phyloP scores from a whole-genome alignment of 2,888 invertebrate species.

The Embidobia sp. region DNA sequence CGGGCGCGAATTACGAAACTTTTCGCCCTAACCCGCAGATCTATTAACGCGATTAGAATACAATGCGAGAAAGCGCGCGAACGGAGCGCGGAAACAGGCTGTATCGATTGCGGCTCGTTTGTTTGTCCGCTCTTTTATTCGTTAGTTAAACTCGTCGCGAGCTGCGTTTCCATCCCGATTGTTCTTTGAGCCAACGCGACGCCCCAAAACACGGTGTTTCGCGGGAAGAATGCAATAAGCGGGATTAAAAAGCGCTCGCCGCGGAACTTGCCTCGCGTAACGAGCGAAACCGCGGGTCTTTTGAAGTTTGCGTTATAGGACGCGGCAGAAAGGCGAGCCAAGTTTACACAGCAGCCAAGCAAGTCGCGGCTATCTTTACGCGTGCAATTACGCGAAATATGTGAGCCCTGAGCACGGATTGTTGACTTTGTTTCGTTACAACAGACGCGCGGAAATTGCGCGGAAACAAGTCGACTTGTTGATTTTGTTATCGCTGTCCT shows the following conservation, averaged over 20 bases:
- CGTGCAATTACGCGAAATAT: constrained; percentile 42
- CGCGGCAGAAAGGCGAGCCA: constrained; percentile 27
- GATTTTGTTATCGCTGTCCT: constrained; percentile 4
- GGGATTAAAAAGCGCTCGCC: constrained; percentile 27
- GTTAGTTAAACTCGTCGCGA: constrained; percentile 2
- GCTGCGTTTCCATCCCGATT: too few species aligned
- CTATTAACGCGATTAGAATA: constrained; percentile 28
- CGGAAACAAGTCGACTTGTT: not conserved
- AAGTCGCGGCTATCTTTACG: too few species aligned
- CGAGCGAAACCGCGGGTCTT: constrained; percentile 48
- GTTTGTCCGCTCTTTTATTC: not conserved
- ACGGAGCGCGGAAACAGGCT: not conserved
- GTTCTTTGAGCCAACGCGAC: too few species aligned
- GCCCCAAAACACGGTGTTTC: too few species aligned
- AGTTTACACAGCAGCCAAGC: too few species aligned
- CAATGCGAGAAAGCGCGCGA: constrained; percentile 8
- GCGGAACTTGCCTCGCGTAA: constrained; percentile 49
- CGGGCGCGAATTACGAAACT: constrained; percentile 17
- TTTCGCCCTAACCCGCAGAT: constrained; percentile 16
- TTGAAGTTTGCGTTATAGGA: constrained; percentile 56
- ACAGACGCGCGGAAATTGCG: constrained; percentile 7
- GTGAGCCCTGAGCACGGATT: not conserved
- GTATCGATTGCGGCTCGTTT: constrained; percentile 9
- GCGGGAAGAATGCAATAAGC: too few species aligned
- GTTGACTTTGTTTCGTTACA: constrained; percentile 20